These are phyloP conservation scores for Hapalemur alaotrensis DNA, from an alignment of 2,797 vertebrate genomes.

Conservation along the genomic window DNA sequence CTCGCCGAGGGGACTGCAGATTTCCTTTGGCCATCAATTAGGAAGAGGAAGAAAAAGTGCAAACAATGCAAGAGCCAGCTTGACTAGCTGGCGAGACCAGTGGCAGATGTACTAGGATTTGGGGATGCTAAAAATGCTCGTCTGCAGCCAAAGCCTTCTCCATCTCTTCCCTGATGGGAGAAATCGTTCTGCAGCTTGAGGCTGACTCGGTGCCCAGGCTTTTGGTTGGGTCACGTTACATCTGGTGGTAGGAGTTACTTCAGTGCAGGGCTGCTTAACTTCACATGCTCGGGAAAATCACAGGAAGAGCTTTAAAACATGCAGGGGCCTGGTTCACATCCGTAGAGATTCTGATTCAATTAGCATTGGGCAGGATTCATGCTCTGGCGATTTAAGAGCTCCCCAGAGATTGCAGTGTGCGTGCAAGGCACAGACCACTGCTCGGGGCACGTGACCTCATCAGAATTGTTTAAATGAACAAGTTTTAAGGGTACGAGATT, in stretches of 20 bases:
- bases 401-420: not conserved
- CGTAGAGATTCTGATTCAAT: too few relatives aligned
- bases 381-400: too few relatives aligned
- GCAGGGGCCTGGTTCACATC: not conserved
- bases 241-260: not conserved
- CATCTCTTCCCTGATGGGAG: fast-evolving
- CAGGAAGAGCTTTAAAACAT: not conserved
- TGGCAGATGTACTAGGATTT: too few relatives aligned
- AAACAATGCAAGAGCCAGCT: not conserved
- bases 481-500: not conserved
- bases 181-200: not conserved
- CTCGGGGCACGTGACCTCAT: not conserved
- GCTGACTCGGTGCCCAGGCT: fast-evolving
- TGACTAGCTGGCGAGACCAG: too few relatives aligned
- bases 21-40: too few relatives aligned
- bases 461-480: not conserved
- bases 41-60: not conserved
- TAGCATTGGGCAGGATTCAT: not conserved
- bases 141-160: fast-evolving
- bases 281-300: fast-evolving
- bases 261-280: not conserved
- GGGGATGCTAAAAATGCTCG: not conserved
- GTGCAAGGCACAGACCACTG: fast-evolving
- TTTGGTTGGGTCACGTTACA: not conserved
- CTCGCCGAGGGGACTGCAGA: fast-evolving